Evolutionary conservation across 2,113 vertebrate genomes (phyloP).

Genomic region (Columba livia): DNA sequence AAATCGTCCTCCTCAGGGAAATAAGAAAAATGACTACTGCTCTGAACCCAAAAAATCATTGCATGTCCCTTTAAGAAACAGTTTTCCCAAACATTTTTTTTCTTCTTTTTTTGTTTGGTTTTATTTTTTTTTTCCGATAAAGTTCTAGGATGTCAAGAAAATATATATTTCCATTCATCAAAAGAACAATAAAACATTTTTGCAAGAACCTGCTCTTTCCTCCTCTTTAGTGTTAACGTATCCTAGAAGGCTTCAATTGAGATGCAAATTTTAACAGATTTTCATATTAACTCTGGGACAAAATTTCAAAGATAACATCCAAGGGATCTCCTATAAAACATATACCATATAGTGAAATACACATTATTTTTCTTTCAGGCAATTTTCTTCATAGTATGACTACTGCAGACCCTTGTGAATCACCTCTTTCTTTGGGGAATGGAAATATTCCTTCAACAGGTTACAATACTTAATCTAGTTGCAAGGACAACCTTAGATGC

Average conservation of each 20-base stretch:
- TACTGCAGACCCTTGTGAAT: background rate
- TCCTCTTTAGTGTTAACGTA: background rate
- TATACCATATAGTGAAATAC: background rate
- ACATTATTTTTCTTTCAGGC: background rate
- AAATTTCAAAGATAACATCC: background rate
- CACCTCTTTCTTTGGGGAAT: background rate
- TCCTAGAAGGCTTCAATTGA: background rate
- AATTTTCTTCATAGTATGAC: background rate
- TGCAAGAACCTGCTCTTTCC: background rate
- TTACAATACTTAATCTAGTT: background rate
- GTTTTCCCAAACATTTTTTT: background rate
- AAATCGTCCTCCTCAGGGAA: slow-evolving; percentile 17
- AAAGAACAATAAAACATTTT: background rate
- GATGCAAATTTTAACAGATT: background rate
- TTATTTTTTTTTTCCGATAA: background rate
- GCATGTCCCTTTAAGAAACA: background rate
- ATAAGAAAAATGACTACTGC: slow-evolving; percentile 55
- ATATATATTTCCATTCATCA: slow-evolving; percentile 31
- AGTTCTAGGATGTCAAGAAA: slow-evolving; percentile 21
- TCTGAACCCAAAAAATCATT: slow-evolving; percentile 15
- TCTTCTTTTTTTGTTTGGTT: background rate
- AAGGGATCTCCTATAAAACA: background rate
- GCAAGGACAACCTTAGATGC: background rate
- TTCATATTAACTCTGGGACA: background rate
- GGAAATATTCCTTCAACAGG: background rate